phyloP scores from a whole-genome alignment of 2,797 vertebrate genomes.

The Novumbra hubbsi region DNA sequence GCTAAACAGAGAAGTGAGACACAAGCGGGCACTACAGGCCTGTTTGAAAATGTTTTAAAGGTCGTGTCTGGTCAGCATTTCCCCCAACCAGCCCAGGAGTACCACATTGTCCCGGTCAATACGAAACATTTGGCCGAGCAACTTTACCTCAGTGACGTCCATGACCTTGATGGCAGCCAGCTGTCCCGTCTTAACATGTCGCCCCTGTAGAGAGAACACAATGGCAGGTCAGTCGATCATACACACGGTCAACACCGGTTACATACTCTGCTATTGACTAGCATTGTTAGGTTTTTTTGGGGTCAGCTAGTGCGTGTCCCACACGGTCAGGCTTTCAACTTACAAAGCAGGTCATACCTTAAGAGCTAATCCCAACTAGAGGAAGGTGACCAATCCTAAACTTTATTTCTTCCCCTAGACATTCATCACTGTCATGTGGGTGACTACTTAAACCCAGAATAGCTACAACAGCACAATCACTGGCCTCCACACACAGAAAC shows the following conservation, averaged over 20 bases:
- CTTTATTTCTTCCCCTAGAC: background rate
- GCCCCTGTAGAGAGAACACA: conserved; percentile 55
- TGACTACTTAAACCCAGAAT: background rate
- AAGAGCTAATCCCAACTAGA: background rate
- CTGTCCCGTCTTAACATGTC: conserved; percentile 68
- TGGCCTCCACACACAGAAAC: conserved; percentile 16
- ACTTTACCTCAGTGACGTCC: conserved; percentile 82
- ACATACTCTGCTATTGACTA: background rate
- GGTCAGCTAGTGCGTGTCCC: background rate
- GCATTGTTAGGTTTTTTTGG: background rate
- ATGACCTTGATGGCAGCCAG: conserved; percentile 83
- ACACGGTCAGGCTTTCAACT: background rate
- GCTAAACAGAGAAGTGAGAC: background rate
- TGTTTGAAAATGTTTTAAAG: conserved; percentile 3
- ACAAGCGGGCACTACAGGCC: background rate
- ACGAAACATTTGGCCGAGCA: too few species aligned
- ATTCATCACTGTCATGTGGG: background rate
- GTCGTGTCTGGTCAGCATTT: background rate
- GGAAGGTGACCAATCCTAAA: background rate
- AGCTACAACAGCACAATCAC: background rate
- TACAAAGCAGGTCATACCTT: background rate
- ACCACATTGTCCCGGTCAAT: too few species aligned
- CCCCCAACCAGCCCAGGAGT: background rate
- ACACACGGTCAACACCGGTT: conserved; percentile 3
- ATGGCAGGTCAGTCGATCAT: conserved; percentile 23